Conservation (phyloP, 2,888 invertebrate genomes). For the Apamea anceps region DNA sequence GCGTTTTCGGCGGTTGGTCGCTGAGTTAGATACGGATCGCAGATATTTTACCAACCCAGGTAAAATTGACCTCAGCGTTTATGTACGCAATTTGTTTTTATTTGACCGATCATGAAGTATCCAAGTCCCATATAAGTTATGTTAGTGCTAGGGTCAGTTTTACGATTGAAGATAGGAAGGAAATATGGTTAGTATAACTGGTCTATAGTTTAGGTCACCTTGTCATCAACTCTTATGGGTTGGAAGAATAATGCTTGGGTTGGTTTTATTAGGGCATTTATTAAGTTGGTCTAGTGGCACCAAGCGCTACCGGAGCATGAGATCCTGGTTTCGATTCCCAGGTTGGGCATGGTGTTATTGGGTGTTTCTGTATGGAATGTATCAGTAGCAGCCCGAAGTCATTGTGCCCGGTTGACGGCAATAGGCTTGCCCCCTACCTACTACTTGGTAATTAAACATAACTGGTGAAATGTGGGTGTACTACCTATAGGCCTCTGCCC, state of each 20-base stretch:
- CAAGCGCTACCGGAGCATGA: too few species aligned
- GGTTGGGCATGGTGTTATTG: too few species aligned
- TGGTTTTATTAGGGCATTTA: neutral
- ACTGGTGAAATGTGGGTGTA: too few species aligned
- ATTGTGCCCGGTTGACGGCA: too few species aligned
- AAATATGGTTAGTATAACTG: constrained; percentile 7
- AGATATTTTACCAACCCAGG: constrained; percentile 1
- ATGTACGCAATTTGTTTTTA: constrained; percentile 22
- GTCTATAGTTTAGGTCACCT: neutral
- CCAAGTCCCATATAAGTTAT: constrained; percentile 10
- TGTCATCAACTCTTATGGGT: constrained; percentile 13
- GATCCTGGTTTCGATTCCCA: too few species aligned
- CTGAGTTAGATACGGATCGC: neutral
- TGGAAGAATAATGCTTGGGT: constrained; percentile 5
- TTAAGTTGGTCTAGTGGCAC: too few species aligned
- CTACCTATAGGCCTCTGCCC: too few species aligned
- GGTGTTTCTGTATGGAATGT: too few species aligned
- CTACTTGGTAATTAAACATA: too few species aligned
- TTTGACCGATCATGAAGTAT: constrained; percentile 35
- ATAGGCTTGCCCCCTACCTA: too few species aligned
- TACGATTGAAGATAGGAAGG: neutral
- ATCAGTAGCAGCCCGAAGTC: too few species aligned
- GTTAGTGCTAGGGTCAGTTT: constrained; percentile 16
- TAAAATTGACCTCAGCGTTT: constrained; percentile 8
- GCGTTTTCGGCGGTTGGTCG: neutral